A percentile compares a stretch with the other conserved stretches of the same genome.
phyloP scores from a whole-genome alignment of 2,888 invertebrate species.

The Drosophila lacicola region DNA sequence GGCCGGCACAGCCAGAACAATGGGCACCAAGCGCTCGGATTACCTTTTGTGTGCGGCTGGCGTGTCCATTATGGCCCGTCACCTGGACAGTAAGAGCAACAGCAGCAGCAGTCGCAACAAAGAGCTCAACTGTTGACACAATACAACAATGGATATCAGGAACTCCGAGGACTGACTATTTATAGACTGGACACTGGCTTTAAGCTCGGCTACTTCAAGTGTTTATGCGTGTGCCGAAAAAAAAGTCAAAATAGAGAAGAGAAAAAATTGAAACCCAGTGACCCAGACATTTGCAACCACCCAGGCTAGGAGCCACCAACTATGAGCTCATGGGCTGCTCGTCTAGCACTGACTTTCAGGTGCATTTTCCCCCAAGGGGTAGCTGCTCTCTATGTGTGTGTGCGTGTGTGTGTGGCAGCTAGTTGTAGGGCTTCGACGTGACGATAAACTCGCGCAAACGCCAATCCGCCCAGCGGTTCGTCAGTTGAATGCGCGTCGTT shows the following conservation, averaged over 20 bases:
- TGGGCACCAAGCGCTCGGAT: conserved; percentile 61
- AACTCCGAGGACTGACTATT: conserved; percentile 37
- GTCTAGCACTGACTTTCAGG: conserved; percentile 46
- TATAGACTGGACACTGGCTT: conserved; percentile 35
- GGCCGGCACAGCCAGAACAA: conserved; percentile 54
- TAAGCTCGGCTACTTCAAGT: conserved; percentile 33
- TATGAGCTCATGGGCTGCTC: conserved; percentile 55
- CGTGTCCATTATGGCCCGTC: conserved; percentile 71
- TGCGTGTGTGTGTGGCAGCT: conserved; percentile 2
- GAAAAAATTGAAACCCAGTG: conserved; percentile 50
- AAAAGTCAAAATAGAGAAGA: neutral
- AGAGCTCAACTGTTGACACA: conserved; percentile 67
- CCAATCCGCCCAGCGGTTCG: conserved; percentile 52
- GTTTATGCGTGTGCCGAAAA: conserved; percentile 30
- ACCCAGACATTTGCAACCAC: conserved; percentile 66
- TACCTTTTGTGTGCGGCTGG: conserved; percentile 70
- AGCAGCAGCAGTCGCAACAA: conserved; percentile 47
- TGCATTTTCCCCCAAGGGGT: conserved; percentile 51
- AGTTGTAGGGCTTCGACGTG: conserved; percentile 30
- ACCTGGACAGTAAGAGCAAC: conserved; percentile 62
- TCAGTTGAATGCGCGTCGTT: conserved; percentile 82
- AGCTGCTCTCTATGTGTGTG: conserved; percentile 32
- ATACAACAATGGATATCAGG: conserved; percentile 57
- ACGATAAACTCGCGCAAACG: conserved; percentile 60
- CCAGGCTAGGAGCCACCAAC: conserved; percentile 12